Percentiles rank a stretch among this genome's conserved stretches.
Conservation (phyloP, 1,140 invertebrate species). For the Scaptomyza graminum region DNA sequence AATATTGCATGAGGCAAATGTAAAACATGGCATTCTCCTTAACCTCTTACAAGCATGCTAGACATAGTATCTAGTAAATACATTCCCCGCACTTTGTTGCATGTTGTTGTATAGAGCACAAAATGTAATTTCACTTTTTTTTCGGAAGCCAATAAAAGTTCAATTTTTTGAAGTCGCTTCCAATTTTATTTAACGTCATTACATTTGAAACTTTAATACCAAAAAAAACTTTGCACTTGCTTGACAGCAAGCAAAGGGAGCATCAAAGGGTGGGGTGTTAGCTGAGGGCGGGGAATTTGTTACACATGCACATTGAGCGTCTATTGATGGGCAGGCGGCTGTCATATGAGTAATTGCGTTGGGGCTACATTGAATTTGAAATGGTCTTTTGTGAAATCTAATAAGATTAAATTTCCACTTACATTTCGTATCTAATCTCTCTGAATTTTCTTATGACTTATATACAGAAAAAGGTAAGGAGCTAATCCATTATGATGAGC, state of each 20-base stretch:
- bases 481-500: background rate
- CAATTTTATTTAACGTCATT: slow-evolving; percentile 82
- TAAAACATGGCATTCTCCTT: slow-evolving; percentile 44
- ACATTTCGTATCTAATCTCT: slow-evolving; percentile 23
- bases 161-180: slow-evolving; percentile 79
- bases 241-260: slow-evolving; percentile 20
- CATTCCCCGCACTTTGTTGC: background rate
- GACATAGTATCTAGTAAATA: slow-evolving; percentile 3
- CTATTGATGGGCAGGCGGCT: slow-evolving; percentile 51
- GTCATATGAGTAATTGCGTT: slow-evolving; percentile 50
- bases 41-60: slow-evolving; percentile 19
- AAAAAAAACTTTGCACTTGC: slow-evolving; percentile 62
- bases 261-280: too few species aligned
- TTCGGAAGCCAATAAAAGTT: slow-evolving; percentile 70
- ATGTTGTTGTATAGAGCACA: background rate
- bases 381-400: slow-evolving; percentile 42
- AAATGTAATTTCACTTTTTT: slow-evolving; percentile 69
- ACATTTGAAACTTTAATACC: slow-evolving; percentile 79
- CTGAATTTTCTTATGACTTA: background rate
- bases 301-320: slow-evolving; percentile 26
- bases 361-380: slow-evolving; percentile 51
- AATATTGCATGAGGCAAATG: slow-evolving; percentile 51
- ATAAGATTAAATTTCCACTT: slow-evolving; percentile 13
- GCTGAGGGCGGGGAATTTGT: background rate
- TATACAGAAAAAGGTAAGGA: background rate